Percentiles rank a stretch among this genome's conserved stretches.
Conservation (phyloP, 1,140 invertebrate species). For the Drosophila nannoptera region DNA sequence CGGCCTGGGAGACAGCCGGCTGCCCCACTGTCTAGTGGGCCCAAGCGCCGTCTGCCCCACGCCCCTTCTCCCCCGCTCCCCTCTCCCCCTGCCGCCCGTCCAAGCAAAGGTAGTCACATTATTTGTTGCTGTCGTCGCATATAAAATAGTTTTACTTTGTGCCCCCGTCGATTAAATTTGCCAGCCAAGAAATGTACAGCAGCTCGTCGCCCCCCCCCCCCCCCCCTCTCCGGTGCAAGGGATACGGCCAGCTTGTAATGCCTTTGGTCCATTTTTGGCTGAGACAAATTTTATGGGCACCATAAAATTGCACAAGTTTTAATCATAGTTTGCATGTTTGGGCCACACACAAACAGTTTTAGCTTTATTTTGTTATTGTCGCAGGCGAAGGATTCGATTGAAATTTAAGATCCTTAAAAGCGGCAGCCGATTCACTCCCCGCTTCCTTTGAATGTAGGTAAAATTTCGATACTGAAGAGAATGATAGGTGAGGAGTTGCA, state of each 20-base stretch:
- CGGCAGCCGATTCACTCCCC: no score
- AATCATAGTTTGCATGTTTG: slow-evolving; percentile 44
- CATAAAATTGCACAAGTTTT: slow-evolving; percentile 49
- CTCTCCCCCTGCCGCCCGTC: not conserved
- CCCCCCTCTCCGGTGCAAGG: slow-evolving; percentile 24
- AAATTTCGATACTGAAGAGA: no score
- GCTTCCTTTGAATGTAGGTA: no score
- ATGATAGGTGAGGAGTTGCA: no score
- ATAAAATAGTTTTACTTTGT: slow-evolving; percentile 65
- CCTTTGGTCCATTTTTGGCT: slow-evolving; percentile 13
- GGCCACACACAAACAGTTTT: slow-evolving; percentile 2
- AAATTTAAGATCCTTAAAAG: no score
- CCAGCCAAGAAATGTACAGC: slow-evolving; percentile 39
- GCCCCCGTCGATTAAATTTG: slow-evolving; percentile 48
- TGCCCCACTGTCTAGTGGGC: slow-evolving; percentile 33
- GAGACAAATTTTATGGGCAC: slow-evolving; percentile 41
- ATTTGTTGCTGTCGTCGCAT: slow-evolving; percentile 61
- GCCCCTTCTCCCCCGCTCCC: not conserved
- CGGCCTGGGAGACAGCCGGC: slow-evolving; percentile 39
- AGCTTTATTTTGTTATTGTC: not conserved
- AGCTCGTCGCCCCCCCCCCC: no score
- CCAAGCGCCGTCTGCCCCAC: not conserved
- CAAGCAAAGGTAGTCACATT: slow-evolving; percentile 59
- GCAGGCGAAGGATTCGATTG: no score
- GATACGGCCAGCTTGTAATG: slow-evolving; percentile 14